Evolutionary conservation across 2,113 vertebrate genomes (phyloP).

Genomic region (Cynocephalus volans): DNA sequence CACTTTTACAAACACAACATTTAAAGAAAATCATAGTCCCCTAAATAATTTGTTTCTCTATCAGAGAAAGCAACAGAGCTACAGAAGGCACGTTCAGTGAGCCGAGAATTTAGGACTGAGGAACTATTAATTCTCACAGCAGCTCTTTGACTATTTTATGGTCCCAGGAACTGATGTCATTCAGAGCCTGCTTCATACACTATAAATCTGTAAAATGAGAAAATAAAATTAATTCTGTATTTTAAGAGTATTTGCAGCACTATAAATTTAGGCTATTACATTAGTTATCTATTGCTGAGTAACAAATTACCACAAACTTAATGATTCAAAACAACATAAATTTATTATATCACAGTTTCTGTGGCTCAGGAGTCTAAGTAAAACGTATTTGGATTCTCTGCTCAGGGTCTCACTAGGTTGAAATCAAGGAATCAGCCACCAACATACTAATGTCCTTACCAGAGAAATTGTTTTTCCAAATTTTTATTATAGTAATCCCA

Average conservation of each 20-base stretch:
- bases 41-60: slow-evolving; percentile 77
- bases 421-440: neutral
- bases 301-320: slow-evolving; percentile 9
- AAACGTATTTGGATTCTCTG: neutral
- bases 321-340: neutral
- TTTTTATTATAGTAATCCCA: slow-evolving; percentile 21
- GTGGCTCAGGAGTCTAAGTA: neutral
- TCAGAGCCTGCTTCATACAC: slow-evolving; percentile 52
- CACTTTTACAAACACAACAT: slow-evolving; percentile 58
- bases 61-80: slow-evolving; percentile 62
- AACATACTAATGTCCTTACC: neutral
- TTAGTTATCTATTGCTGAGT: neutral
- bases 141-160: slow-evolving; percentile 33
- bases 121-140: slow-evolving; percentile 71
- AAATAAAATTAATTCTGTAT: slow-evolving; percentile 50
- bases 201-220: slow-evolving; percentile 66
- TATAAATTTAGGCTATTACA: neutral
- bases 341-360: neutral
- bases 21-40: slow-evolving; percentile 57
- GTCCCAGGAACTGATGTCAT: slow-evolving; percentile 51
- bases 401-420: neutral
- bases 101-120: slow-evolving; percentile 17
- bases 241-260: slow-evolving; percentile 51
- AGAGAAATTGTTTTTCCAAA: neutral
- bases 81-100: slow-evolving; percentile 70